A percentile compares a stretch with the other conserved stretches of the same genome.
These are phyloP conservation scores for Sicus ferrugineus DNA, from an alignment of 2,888 invertebrate species.

Conservation along the genomic window DNA sequence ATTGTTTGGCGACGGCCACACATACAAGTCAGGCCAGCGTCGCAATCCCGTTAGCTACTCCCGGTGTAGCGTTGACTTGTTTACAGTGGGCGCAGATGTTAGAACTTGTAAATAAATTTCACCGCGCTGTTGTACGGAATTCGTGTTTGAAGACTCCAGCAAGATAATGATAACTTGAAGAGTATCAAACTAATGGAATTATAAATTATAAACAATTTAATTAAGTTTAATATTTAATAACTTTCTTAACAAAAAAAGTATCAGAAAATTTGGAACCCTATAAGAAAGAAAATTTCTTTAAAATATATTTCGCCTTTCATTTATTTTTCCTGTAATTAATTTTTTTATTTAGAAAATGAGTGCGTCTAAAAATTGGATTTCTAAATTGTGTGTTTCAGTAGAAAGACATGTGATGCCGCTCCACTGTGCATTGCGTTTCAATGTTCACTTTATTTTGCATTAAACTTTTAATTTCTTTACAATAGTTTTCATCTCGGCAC, in stretches of 20 bases:
- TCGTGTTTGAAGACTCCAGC: not conserved
- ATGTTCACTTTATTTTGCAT: not conserved
- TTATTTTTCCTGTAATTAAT: not conserved
- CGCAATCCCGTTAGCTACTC: not conserved
- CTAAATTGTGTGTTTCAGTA: not conserved
- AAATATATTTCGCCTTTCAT: not conserved
- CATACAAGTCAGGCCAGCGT: not conserved
- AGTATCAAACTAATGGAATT: not conserved
- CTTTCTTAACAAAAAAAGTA: not conserved
- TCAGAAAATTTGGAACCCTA: not conserved
- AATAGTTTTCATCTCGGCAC: constrained; percentile 4
- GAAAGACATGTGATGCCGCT: not conserved
- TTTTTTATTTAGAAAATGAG: too few relatives aligned
- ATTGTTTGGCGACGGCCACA: not conserved
- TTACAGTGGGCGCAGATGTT: not conserved
- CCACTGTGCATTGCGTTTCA: not conserved
- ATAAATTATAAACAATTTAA: not conserved
- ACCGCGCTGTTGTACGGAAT: not conserved
- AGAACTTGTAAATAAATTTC: not conserved
- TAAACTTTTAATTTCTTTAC: constrained; percentile 8
- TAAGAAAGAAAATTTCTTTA: not conserved
- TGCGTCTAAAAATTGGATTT: not conserved
- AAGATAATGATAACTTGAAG: not conserved
- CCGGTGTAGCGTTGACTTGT: not conserved
- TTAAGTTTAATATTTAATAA: not conserved